Evolutionary conservation across 2,888 invertebrate species (phyloP).

Genomic region (Habrosyne pyritoides): DNA sequence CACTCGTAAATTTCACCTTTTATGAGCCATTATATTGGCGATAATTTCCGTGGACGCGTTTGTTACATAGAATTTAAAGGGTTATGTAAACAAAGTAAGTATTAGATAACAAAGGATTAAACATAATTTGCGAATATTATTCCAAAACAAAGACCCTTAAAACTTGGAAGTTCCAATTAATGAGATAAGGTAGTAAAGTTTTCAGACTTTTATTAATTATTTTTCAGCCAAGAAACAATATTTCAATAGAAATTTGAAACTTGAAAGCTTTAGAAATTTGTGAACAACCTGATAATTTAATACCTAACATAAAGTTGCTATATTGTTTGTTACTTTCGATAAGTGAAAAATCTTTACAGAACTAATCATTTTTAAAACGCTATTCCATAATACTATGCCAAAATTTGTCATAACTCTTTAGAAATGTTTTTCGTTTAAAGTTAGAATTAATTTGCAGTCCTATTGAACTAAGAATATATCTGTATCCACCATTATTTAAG

Average conservation of each 20-base stretch:
- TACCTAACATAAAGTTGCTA: neutral
- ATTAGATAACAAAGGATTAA: conserved; percentile 3
- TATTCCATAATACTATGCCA: too few relatives aligned
- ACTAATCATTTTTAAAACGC: too few relatives aligned
- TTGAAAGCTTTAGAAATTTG: neutral
- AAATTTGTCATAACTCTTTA: neutral
- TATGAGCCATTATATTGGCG: conserved; percentile 72
- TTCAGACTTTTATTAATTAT: neutral
- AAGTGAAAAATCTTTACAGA: neutral
- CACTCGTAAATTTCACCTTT: conserved; percentile 71
- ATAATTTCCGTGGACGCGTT: conserved; percentile 47
- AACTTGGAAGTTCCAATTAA: neutral
- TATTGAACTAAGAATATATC: neutral
- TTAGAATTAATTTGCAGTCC: neutral
- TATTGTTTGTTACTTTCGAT: neutral
- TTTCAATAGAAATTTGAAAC: neutral
- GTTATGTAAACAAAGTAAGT: neutral
- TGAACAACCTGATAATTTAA: neutral
- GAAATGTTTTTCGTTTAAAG: neutral
- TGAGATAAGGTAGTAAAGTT: neutral
- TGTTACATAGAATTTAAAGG: conserved; percentile 9
- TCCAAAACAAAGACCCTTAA: conserved; percentile 2
- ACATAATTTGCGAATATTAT: neutral
- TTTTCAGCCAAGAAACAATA: neutral
- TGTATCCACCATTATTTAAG: neutral